These are phyloP conservation scores for Nomada ruficornis DNA, from an alignment of 2,888 invertebrate species.

Conservation along the genomic window DNA sequence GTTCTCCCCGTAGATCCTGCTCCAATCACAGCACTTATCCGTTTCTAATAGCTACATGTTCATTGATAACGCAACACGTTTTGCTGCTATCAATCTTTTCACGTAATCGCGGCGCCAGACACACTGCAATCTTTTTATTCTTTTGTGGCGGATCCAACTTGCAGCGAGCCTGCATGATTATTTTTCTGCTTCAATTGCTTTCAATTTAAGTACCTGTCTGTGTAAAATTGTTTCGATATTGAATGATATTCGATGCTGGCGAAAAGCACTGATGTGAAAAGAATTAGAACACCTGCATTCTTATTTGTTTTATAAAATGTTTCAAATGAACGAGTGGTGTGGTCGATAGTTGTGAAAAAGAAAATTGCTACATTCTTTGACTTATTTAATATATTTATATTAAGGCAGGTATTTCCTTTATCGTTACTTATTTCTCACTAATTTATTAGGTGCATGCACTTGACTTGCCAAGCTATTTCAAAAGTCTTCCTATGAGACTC, in stretches of 20 bases:
- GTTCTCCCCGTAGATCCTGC: constrained; percentile 14
- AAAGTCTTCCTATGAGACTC: too few species aligned
- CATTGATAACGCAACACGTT: constrained; percentile 23
- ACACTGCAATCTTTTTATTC: background rate
- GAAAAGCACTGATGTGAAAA: background rate
- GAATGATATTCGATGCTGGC: background rate
- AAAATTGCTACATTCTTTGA: too few species aligned
- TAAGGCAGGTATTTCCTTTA: too few species aligned
- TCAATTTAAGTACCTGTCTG: background rate
- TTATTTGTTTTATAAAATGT: too few species aligned
- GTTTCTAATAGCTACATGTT: constrained; percentile 23
- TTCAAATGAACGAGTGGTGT: too few species aligned
- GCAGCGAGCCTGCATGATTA: background rate
- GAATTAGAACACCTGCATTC: too few species aligned
- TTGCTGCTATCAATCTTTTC: background rate
- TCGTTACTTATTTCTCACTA: too few species aligned
- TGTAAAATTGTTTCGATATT: background rate
- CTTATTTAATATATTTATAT: too few species aligned
- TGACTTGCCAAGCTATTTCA: too few species aligned
- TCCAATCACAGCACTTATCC: background rate
- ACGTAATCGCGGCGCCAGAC: background rate
- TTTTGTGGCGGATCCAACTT: background rate
- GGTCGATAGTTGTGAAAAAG: too few species aligned
- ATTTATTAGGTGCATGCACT: too few species aligned
- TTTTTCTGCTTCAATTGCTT: background rate